Evolutionary conservation across 2,113 vertebrate genomes (phyloP).

Genomic region (Himantopus leucocephalus): DNA sequence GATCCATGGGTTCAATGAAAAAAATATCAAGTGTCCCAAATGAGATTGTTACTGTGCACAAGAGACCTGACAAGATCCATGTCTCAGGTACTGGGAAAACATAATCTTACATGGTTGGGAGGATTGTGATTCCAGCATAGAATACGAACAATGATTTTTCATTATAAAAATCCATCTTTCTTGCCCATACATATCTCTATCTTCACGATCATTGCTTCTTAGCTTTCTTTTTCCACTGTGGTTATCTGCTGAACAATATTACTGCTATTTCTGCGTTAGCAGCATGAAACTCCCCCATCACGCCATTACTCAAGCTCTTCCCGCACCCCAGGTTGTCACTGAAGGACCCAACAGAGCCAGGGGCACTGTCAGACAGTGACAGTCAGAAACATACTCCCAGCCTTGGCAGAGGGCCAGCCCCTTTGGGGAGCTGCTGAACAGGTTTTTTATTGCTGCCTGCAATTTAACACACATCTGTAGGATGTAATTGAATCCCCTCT

Average conservation of each 20-base stretch:
- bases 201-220: not conserved
- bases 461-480: not conserved
- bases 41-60: not conserved
- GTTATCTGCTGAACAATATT: not conserved
- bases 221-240: not conserved
- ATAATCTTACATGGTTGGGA: not conserved
- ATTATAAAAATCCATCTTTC: not conserved
- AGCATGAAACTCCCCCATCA: not conserved
- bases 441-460: not conserved
- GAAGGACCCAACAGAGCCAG: not conserved
- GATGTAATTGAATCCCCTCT: not conserved
- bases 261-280: not conserved
- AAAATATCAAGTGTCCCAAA: not conserved
- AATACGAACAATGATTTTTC: not conserved
- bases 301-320: not conserved
- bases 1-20: not conserved
- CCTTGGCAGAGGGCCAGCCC: not conserved
- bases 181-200: not conserved
- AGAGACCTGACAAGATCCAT: not conserved
- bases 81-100: not conserved
- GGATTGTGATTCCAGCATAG: not conserved
- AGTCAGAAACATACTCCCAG: not conserved
- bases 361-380: not conserved
- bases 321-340: not conserved
- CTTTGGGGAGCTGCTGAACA: not conserved